These are phyloP conservation scores for Acropora tenuis DNA, from an alignment of 64 coral and sea anemone genomes.

Conservation along the genomic window DNA sequence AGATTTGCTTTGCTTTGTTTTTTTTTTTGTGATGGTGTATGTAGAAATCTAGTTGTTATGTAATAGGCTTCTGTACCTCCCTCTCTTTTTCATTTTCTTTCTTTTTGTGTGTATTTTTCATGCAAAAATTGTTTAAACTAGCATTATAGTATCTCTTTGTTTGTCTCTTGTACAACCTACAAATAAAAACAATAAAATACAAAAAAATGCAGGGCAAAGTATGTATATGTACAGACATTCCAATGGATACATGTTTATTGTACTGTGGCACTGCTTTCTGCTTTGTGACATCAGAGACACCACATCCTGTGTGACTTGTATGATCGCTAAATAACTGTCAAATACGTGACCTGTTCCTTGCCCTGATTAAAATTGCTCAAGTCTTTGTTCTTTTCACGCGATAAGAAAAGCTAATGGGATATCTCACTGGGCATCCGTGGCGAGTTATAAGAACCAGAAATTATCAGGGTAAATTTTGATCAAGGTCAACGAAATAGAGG, in stretches of 20 bases:
- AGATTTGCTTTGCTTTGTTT: too few relatives aligned
- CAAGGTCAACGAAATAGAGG: neutral
- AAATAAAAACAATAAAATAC: too few relatives aligned
- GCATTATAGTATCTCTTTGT: too few relatives aligned
- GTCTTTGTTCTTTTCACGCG: neutral
- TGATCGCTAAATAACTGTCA: neutral
- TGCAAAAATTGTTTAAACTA: too few relatives aligned
- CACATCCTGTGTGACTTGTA: neutral
- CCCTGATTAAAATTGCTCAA: neutral
- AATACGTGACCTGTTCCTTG: neutral
- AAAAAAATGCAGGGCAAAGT: neutral
- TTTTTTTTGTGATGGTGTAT: too few relatives aligned
- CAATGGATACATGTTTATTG: neutral
- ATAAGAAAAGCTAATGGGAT: neutral
- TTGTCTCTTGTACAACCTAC: too few relatives aligned
- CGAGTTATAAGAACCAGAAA: neutral
- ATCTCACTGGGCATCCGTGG: neutral
- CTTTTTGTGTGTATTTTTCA: too few relatives aligned
- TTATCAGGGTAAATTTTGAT: neutral
- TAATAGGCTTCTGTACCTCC: too few relatives aligned
- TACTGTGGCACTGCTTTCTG: neutral
- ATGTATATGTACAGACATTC: neutral
- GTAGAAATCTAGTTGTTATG: too few relatives aligned
- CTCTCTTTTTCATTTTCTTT: too few relatives aligned
- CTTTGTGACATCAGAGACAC: neutral